Evolutionary conservation across 2,888 invertebrate genomes (phyloP), one percentile per base, ranked within the genome.

Genomic region (Lacanobia wlatinum): DNA sequence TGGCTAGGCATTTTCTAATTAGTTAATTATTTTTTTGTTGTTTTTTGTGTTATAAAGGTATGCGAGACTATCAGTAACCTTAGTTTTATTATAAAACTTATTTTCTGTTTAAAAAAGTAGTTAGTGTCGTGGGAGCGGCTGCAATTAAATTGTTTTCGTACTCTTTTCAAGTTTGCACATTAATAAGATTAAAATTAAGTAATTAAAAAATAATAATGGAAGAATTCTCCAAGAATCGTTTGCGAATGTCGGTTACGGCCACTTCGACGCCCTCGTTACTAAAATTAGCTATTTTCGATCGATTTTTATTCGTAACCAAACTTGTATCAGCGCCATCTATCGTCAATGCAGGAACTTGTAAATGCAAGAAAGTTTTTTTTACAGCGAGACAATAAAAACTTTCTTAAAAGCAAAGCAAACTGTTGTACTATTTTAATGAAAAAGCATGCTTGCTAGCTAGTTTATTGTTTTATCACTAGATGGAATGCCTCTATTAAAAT

Each of bases 321-420:
- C 21, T 48, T n/a, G 12, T 28, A n/a, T 64, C 56, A 65, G 38
- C 55, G 62, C 81, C 82, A 76, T 76, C 76, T 81, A 5, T 43
- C 40, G 40, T 40, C 40, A 40, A 40, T 40, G 40, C 40, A 40
- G 40, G 40, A 40, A 2, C 34, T 34, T 34, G 34, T 34, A 0
- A 34, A 34, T 4, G 34, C 6, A 34, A 34, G 34, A 6, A 28
- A 34, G 6, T 4, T 34, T 34, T 34, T 34, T 34, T 34, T 34
- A 5, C 6, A 34, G 6, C 3, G 28, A 28, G 28, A 5, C 38
- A 38, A 6, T 38, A 38, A 38, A 38, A 38, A 38, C 8, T n/a
- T n/a, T n/a, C 38, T 38, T 38, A 8, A 38, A 38, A 2, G 38
- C 38, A 38, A 38, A 8, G 38, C 38, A 38, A 38, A 38, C 38